Percentiles rank a stretch among this genome's conserved stretches.
phyloP scores from a whole-genome alignment of 1,140 invertebrate species.

The Sminthurinus signatus region DNA sequence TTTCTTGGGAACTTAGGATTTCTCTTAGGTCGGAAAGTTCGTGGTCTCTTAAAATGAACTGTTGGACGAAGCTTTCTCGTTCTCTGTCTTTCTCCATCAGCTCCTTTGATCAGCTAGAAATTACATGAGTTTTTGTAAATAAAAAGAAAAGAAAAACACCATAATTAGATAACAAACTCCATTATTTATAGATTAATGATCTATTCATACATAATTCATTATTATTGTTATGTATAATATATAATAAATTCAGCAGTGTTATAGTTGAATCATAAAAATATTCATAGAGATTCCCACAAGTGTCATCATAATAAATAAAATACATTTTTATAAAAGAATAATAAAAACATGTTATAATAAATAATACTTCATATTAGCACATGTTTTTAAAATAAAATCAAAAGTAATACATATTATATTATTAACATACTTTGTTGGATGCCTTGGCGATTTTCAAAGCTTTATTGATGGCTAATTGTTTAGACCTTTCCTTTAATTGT shows the following conservation, averaged over 20 bases:
- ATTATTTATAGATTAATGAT: too few relatives aligned
- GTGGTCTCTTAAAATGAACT: conserved; percentile 89
- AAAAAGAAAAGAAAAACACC: conserved; percentile 1
- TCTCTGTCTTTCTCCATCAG: conserved; percentile 65
- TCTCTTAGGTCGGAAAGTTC: conserved; percentile 79
- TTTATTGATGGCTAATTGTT: conserved; percentile 45
- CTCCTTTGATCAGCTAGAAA: conserved; percentile 77
- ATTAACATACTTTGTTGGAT: too few relatives aligned
- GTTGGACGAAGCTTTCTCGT: conserved; percentile 86
- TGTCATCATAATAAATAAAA: conserved; percentile 49
- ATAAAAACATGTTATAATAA: too few relatives aligned
- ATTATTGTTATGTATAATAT: not conserved
- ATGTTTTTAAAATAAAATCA: too few relatives aligned
- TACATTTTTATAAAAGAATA: too few relatives aligned
- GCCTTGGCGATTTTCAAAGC: conserved; percentile 68
- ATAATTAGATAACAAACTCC: too few relatives aligned
- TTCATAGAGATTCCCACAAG: conserved; percentile 59
- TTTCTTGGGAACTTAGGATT: conserved; percentile 94
- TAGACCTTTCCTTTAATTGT: conserved; percentile 22
- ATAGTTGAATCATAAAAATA: conserved; percentile 41
- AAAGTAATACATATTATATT: too few relatives aligned
- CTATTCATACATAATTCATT: not conserved
- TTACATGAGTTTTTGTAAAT: conserved; percentile 2
- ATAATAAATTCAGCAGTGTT: too few relatives aligned
- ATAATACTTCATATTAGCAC: too few relatives aligned